Evolutionary conservation across 1,140 invertebrate species (phyloP), one percentile per base, ranked within the genome.

Genomic region (Drosophila prosaltans): DNA sequence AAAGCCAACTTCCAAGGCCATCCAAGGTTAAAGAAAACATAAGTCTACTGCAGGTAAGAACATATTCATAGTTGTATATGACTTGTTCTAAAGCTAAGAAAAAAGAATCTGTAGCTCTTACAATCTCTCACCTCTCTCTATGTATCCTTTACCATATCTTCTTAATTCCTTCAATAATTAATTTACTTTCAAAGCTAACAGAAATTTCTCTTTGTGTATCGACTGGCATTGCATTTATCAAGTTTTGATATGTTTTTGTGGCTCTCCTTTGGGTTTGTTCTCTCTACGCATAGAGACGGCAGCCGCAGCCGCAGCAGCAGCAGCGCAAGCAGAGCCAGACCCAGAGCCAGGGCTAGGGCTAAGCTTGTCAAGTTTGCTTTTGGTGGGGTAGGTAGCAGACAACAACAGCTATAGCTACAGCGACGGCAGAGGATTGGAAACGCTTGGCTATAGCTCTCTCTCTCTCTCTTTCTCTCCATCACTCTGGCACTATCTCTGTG

Each of bases 351-450:
- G 57, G 60, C 68, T n/a, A 5, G 39, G 66, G 64, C 70, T 83
- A 89, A 89, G 84, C 84, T 89, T 68, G 84, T 89, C 84, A 89
- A 89, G 84, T 89, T 89, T 78, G 71, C 74, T 82, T 86, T 88
- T 89, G 84, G 84, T 89, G 84, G 84, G 84, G 84, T 89, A 89
- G 84, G 84, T 81, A 72, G 58, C 67, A 66, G 57, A 60, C 73
- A 58, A 24, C 61, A 68, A 70, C 65, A 76, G 63, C 74, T 55
- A 36, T 57, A 51, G 43, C 65, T 67, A 43, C 54, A 63, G 58
- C 55, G 9, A 8, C 45, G 8, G 45, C 41, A 43, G 41, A 11
- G 81, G 59, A 64, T 74, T 67, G 73, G 74, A 64, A 40, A 59
- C 72, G 72, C 78, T 85, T 76, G 73, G 76, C 81, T 82, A 85